phyloP scores from a whole-genome alignment of 2,113 vertebrate species.

The Salvelinus fontinalis region DNA sequence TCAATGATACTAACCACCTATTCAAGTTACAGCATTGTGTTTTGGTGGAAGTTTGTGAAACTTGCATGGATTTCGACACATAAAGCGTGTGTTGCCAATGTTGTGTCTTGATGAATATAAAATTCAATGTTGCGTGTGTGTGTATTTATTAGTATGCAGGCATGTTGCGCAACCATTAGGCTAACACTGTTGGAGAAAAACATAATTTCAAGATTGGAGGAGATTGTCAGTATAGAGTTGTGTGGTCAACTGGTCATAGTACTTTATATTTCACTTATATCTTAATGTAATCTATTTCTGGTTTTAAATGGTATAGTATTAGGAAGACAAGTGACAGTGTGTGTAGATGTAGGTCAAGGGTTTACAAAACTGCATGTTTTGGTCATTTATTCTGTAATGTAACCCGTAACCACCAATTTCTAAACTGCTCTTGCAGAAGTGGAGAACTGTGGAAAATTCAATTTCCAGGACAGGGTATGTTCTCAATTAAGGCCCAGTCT shows the following conservation, averaged over 20 bases:
- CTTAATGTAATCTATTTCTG: no score
- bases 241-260: no score
- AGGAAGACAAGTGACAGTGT: not conserved
- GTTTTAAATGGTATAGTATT: not conserved
- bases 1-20: no score
- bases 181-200: no score
- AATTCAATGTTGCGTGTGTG: not conserved
- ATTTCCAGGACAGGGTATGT: constrained; percentile 45
- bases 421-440: not conserved
- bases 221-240: no score
- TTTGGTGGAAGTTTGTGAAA: no score
- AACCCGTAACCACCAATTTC: not conserved
- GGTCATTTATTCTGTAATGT: not conserved
- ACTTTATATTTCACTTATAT: no score
- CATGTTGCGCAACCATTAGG: no score
- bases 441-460: constrained; percentile 28
- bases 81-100: not conserved
- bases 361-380: constrained; percentile 23
- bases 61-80: not conserved
- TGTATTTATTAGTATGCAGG: not conserved
- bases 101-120: not conserved
- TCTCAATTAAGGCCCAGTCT: constrained; percentile 49
- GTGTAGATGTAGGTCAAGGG: not conserved
- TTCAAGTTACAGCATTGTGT: no score
- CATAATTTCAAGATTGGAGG: no score